phyloP scores from a whole-genome alignment of 2,888 invertebrate genomes.

The Ectemnius lituratus region DNA sequence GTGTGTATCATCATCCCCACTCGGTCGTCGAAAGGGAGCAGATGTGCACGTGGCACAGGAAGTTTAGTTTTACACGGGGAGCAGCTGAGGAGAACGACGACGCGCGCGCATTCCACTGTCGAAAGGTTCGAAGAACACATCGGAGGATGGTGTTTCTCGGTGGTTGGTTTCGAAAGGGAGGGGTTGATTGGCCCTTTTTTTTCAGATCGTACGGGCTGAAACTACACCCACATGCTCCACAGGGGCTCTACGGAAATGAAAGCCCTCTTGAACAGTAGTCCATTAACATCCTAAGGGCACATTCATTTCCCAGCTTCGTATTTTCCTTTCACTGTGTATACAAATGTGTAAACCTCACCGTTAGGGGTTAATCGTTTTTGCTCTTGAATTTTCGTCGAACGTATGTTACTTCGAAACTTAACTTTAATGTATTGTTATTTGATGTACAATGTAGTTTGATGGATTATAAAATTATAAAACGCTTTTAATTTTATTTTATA shows the following conservation, averaged over 20 bases:
- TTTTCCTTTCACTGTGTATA: no score
- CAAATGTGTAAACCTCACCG: no score
- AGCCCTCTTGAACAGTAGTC: constrained; percentile 20
- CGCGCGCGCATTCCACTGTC: constrained; percentile 12
- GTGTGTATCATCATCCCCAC: constrained; percentile 9
- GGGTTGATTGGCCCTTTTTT: constrained; percentile 44
- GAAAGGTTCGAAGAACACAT: constrained; percentile 25
- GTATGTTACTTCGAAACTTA: not conserved
- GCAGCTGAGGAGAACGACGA: constrained; percentile 66
- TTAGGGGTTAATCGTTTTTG: no score
- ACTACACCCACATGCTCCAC: constrained; percentile 54
- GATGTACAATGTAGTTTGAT: no score
- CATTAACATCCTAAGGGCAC: constrained; percentile 47
- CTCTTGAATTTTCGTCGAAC: no score
- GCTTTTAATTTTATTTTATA: no score
- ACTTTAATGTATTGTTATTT: not conserved
- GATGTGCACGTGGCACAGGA: constrained; percentile 74
- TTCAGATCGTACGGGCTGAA: constrained; percentile 28
- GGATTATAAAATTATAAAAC: no score
- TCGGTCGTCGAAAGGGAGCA: constrained; percentile 54
- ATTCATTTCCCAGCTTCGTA: constrained; percentile 43
- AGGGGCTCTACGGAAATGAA: constrained; percentile 39
- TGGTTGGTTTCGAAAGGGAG: constrained; percentile 52
- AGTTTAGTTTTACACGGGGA: constrained; percentile 70
- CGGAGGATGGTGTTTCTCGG: constrained; percentile 50